Conservation (phyloP, 1,140 invertebrate genomes). For the Plutomurus gul region DNA sequence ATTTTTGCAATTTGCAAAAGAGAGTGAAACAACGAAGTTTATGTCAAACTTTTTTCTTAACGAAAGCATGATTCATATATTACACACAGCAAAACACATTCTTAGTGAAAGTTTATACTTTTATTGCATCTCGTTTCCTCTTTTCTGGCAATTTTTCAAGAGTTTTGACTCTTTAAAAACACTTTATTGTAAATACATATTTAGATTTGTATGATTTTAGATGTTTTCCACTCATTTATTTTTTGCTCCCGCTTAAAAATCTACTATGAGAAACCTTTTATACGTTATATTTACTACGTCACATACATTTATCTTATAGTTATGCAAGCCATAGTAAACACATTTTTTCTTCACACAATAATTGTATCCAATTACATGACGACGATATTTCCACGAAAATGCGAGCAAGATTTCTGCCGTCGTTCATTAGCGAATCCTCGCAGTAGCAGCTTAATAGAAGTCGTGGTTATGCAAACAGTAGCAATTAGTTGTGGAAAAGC, state of each 20-base stretch:
- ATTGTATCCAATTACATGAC: no score
- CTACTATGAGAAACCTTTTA: no score
- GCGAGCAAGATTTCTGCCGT: background rate
- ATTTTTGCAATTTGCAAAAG: background rate
- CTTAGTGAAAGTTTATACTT: conserved; percentile 7
- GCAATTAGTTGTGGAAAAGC: conserved; percentile 3
- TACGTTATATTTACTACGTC: no score
- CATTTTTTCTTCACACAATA: no score
- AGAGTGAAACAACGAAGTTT: conserved; percentile 1
- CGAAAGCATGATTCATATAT: conserved; percentile 11
- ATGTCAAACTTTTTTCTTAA: conserved; percentile 3
- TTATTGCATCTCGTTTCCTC: conserved; percentile 21
- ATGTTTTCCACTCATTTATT: no score
- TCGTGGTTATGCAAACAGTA: conserved; percentile 23
- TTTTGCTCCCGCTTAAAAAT: no score
- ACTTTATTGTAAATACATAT: conserved; percentile 15
- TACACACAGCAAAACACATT: no score
- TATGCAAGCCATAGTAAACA: no score
- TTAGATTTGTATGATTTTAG: background rate
- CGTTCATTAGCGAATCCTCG: background rate
- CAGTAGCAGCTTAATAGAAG: background rate
- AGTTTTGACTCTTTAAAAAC: background rate
- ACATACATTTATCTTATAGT: no score
- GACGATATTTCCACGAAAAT: no score
- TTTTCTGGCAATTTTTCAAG: conserved; percentile 21